Conservation (phyloP, 2,113 vertebrate genomes). For the Saiga tatarica region DNA sequence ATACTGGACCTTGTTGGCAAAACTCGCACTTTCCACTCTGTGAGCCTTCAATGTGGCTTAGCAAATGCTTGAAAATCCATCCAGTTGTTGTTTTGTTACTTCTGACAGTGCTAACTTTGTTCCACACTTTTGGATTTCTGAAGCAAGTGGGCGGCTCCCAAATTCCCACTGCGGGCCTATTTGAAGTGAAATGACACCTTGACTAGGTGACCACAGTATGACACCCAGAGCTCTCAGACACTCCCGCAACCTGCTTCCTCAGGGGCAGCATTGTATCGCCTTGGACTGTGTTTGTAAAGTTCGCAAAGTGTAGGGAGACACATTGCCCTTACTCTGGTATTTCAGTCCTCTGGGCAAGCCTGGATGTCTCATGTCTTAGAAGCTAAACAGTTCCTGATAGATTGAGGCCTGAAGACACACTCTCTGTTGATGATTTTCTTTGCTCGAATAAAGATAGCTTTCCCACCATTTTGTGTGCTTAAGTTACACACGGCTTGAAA, state of each 20-base stretch:
- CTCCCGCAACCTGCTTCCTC: neutral
- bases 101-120: neutral
- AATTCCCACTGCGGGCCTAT: neutral
- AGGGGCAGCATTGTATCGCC: neutral
- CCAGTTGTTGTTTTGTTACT: neutral
- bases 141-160: accelerated
- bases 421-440: neutral
- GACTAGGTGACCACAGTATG: neutral
- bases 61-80: neutral
- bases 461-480: neutral
- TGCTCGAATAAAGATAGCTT: neutral
- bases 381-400: neutral
- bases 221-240: neutral
- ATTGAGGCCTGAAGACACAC: neutral
- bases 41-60: neutral
- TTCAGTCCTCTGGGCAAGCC: neutral
- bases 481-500: neutral
- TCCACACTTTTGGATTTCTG: neutral
- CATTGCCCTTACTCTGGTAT: neutral
- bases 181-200: neutral
- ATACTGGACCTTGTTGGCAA: neutral
- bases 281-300: neutral
- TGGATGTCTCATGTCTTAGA: neutral
- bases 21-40: neutral
- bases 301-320: neutral